Evolutionary conservation across 2,888 invertebrate species (phyloP).

Genomic region (Junonia oenone): DNA sequence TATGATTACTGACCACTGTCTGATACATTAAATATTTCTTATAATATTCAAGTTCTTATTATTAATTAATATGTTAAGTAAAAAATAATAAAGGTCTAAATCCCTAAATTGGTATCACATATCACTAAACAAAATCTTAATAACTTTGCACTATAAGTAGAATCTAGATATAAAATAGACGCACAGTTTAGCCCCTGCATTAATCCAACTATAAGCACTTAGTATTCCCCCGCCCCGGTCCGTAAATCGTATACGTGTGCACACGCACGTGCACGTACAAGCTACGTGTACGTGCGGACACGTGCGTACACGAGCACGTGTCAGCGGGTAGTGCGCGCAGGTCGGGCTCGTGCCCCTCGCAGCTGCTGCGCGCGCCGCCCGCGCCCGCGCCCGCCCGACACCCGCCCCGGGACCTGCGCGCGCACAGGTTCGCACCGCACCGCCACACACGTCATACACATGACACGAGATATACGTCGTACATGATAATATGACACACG

Average conservation of each 20-base stretch:
- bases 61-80: no score
- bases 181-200: not conserved
- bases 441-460: conserved; percentile 45
- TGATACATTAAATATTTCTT: not conserved
- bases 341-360: conserved; percentile 95
- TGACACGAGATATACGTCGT: no score
- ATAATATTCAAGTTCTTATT: no score
- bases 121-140: no score
- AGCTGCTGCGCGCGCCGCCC: conserved; percentile 84
- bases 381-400: conserved; percentile 17
- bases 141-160: no score
- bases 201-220: not conserved
- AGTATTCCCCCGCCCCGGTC: not conserved
- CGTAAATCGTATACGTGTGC: not conserved
- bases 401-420: conserved; percentile 19
- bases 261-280: not conserved
- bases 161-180: no score
- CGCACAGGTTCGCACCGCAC: conserved; percentile 56
- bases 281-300: not conserved
- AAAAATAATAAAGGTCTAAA: no score
- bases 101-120: no score
- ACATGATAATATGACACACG: no score
- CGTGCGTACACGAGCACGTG: conserved; percentile 9
- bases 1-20: conserved; percentile 4
- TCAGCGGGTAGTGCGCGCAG: conserved; percentile 62